Evolutionary conservation across 2,888 invertebrate species (phyloP), one percentile per base, ranked within the genome.

Genomic region (Chrysopilus asiliformis): DNA sequence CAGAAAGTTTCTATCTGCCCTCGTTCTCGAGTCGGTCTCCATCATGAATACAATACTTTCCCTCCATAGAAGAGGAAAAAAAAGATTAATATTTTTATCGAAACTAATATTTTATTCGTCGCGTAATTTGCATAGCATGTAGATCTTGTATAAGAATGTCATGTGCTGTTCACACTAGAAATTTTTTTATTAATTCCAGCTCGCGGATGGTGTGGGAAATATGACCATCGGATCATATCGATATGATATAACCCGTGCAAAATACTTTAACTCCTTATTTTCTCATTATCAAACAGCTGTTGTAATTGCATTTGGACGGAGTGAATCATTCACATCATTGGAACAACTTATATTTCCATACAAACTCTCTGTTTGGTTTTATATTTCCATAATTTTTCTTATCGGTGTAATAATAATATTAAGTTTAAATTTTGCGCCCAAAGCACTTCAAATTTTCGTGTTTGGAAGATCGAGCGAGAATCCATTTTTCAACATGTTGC

Each of bases 281-380:
- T 22, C 22, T 8, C 10, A 22, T 22, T 10, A 22, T 22, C 7
- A 10, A 8, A 8, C 39, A 2, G 27, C 30, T 9, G 29, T 43
- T 7, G 30, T 37, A 4, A 35, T 43, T n/a, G 39, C 38, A 22
- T 10, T 27, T 4, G 32, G 41, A 14, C 16, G 32, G 12, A 31
- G 34, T 12, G 3, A 14, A 24, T 16, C 34, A 16, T 39, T 39
- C 8, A 31, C 34, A n/a, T 14, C 39, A 9, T 32, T 43, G 4
- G 34, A 41, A 27, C 28, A 31, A 32, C 15, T 43, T 12, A 32
- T 41, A 24, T 26, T 39, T 9, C 41, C 43, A 14, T 43, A 41
- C 29, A 12, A 33, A 9, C 16, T 28, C 3, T 12, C 15, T 2
- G 30, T 43, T 19, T 43, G 43, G 43, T 15, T 26, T 3, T 16